phyloP scores from a whole-genome alignment of 1,140 invertebrate species.

The Neodiprion fabricii region DNA sequence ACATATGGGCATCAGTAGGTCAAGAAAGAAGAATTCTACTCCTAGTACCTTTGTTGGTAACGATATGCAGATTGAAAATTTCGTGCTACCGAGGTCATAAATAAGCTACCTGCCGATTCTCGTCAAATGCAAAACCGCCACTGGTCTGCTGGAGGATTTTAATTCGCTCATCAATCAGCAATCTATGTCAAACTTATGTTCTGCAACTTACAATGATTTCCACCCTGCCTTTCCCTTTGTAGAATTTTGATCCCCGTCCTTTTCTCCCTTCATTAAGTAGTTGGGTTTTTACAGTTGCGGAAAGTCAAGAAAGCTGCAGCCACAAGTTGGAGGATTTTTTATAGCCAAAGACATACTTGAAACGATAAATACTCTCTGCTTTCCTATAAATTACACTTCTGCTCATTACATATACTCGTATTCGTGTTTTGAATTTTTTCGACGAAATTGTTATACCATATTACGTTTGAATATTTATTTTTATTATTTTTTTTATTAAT shows the following conservation, averaged over 20 bases:
- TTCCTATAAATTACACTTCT: too few species aligned
- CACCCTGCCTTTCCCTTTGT: neutral
- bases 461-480: neutral
- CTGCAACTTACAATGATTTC: neutral
- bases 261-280: neutral
- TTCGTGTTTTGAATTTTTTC: neutral
- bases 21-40: too few species aligned
- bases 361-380: neutral
- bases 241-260: neutral
- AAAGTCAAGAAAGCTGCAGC: neutral
- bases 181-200: neutral
- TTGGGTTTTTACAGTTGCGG: neutral
- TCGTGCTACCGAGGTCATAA: too few species aligned
- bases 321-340: neutral
- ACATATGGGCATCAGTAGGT: too few species aligned
- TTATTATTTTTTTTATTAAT: constrained; percentile 10
- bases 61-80: too few species aligned
- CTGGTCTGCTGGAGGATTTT: too few species aligned
- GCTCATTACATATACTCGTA: neutral
- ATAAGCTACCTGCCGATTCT: too few species aligned
- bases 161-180: neutral
- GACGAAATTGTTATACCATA: neutral
- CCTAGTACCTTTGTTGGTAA: too few species aligned
- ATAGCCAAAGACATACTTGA: neutral
- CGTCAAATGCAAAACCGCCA: too few species aligned